Base-by-base conservation (phyloP, 2,797 vertebrate genomes). In the Holocentrus rufus region DNA sequence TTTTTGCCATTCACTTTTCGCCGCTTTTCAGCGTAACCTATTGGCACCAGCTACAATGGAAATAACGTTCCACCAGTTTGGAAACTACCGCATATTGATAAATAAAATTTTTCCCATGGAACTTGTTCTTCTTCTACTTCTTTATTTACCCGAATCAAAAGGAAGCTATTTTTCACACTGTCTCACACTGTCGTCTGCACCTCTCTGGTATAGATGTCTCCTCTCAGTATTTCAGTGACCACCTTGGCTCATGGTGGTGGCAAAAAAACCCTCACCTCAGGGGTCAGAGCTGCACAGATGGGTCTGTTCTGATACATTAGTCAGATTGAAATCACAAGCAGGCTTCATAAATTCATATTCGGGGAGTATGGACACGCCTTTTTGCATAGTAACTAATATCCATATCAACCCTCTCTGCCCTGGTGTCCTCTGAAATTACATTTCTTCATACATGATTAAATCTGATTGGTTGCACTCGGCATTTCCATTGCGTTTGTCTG, bases 41-140 rank as follows among this genome's bases (percentile, higher is more conserved):
- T 92, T 88, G 90, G 87, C 91, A 90, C 90, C 90, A 93, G 91
- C 91, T 92, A 89, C 89, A 86, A 93, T 90, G 89, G 89, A 94
- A 90, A 92, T 87, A 87, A 87, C 22, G 87, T 93, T 94, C 93
- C 92, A 91, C 86, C 87, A 93, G 89, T 93, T 92, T 92, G 90
- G 91, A 93, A 93, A 93, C 89, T 92, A 91, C 90, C 84, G 89
- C 93, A 92, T 93, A 94, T 94, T 93, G 92, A 93, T 91, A 90
- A 94, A 94, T 94, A 93, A 92, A 93, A 88, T 91, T 94, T 93
- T 94, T 94, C 92, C 93, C 92, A 93, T 94, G 93, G 93, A 94
- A 90, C 64, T 80, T 73, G 77, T 78, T 85, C 69, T 90, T 65
- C 50, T 84, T 34, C 68, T 74, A 4, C 5, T 42, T 44, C 14